phyloP scores from a whole-genome alignment of 2,797 vertebrate genomes.

The Hippocampus kuda region DNA sequence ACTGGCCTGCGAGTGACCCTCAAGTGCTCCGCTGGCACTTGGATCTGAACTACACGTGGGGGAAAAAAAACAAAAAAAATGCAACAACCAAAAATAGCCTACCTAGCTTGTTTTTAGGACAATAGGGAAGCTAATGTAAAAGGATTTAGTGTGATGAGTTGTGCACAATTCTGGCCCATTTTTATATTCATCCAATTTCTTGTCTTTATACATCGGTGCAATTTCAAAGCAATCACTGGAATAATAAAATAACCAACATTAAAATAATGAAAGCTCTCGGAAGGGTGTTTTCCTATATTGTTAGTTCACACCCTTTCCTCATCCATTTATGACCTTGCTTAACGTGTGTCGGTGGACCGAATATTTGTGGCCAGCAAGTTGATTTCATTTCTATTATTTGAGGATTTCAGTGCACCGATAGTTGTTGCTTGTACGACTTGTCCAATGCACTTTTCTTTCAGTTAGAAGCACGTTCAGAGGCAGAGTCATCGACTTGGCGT shows the following conservation, averaged over 20 bases:
- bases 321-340: too few species aligned
- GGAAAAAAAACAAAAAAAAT: not conserved
- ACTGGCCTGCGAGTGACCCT: conserved; percentile 77
- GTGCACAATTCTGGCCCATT: not conserved
- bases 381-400: too few species aligned
- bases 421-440: too few species aligned
- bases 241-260: too few species aligned
- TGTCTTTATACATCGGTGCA: not conserved
- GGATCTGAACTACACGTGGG: not conserved
- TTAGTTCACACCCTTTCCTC: too few species aligned
- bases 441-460: not conserved
- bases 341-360: too few species aligned
- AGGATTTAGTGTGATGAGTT: not conserved
- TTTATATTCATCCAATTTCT: not conserved
- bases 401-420: too few species aligned
- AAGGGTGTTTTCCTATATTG: too few species aligned
- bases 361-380: too few species aligned
- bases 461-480: not conserved
- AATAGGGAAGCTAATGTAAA: too few species aligned
- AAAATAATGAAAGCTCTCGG: too few species aligned
- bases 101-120: not conserved
- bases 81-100: not conserved
- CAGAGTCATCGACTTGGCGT: not conserved
- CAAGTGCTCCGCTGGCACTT: conserved; percentile 19
- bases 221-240: too few species aligned